These are phyloP conservation scores for Podarcis lilfordi DNA, from an alignment of 2,797 vertebrate species.

Conservation along the genomic window DNA sequence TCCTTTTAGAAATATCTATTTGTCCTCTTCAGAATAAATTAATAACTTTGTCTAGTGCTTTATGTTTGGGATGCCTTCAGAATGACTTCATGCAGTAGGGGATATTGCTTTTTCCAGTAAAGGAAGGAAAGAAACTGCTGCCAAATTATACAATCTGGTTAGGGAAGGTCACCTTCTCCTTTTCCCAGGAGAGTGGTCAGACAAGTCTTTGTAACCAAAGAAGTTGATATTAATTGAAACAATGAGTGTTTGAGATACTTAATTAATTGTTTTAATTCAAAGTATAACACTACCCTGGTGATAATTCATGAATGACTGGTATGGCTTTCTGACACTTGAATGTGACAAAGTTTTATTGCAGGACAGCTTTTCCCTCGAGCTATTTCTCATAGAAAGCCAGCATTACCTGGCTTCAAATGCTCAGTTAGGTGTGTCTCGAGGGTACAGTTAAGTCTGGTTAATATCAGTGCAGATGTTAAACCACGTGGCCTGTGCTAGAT, in stretches of 20 bases:
- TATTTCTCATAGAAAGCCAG: background rate
- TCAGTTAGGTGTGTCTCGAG: background rate
- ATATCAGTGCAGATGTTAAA: background rate
- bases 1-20: conserved; percentile 63
- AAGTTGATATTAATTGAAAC: conserved; percentile 15
- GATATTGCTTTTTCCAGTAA: conserved; percentile 64
- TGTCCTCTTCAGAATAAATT: conserved; percentile 64
- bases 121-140: conserved; percentile 53
- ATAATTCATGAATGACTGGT: background rate
- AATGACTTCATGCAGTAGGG: conserved; percentile 64
- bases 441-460: background rate
- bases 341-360: conserved; percentile 10
- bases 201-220: conserved; percentile 42
- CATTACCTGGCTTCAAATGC: background rate
- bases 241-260: background rate
- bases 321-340: background rate
- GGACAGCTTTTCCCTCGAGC: conserved; percentile 3
- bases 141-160: conserved; percentile 61
- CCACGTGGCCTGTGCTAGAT: background rate
- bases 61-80: conserved; percentile 63
- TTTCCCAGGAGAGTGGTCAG: conserved; percentile 48
- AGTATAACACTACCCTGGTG: background rate
- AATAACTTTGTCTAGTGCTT: conserved; percentile 55
- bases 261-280: background rate
- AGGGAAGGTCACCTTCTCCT: conserved; percentile 55